phyloP scores from a whole-genome alignment of 2,113 vertebrate species.

The Myrmecobius fasciatus region DNA sequence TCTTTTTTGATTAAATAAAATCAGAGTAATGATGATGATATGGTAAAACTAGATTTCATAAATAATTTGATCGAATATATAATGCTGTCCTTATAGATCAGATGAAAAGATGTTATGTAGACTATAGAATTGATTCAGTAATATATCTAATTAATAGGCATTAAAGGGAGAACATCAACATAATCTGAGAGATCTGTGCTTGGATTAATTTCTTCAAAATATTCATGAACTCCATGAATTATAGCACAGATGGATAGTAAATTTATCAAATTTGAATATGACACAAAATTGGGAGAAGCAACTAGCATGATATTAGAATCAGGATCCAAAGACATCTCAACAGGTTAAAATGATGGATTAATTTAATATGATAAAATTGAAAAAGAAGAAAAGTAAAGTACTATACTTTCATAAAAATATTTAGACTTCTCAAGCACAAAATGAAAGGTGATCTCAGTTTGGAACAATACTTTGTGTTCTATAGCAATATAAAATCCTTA shows the following conservation, averaged over 20 bases:
- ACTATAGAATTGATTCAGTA: not conserved
- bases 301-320: not conserved
- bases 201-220: not conserved
- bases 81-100: not conserved
- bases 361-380: not conserved
- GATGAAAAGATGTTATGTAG: not conserved
- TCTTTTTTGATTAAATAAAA: not conserved
- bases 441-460: not conserved
- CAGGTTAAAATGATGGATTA: not conserved
- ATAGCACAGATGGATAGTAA: not conserved
- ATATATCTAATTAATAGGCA: not conserved
- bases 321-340: not conserved
- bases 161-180: not conserved
- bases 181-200: not conserved
- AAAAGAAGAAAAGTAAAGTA: not conserved
- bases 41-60: not conserved
- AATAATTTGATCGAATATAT: not conserved
- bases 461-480: not conserved
- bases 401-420: not conserved
- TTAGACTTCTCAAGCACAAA: not conserved
- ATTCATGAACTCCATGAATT: not conserved
- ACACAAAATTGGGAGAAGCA: not conserved
- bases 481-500: not conserved
- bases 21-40: not conserved
- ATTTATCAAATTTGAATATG: not conserved